Base-by-base conservation (phyloP, 2,888 invertebrate species). In the Tortricodes alternella region DNA sequence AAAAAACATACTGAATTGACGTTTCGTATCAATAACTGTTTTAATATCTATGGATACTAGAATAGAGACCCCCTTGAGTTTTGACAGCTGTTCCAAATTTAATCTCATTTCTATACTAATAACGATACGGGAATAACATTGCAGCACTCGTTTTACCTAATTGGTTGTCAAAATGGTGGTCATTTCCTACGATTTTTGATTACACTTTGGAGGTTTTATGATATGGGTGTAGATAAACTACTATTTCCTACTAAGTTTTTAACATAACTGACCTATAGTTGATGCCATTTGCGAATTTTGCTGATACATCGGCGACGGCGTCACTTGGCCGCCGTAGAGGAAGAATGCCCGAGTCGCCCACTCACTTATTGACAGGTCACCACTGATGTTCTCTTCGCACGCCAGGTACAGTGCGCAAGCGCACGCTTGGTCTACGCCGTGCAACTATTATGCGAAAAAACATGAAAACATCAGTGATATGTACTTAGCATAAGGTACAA, bases 341-440 rank as follows among this genome's bases (percentile, higher is more conserved):
- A 98, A 96, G 85, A 98, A 97, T 0, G 98, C 97, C 66, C 97
- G 94, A 0, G 97, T 95, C 0, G 98, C 98, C 95, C 96, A 96
- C 73, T 97, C 95, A 44, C 95, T 93, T 1, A 96, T 89, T 60
- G 96, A 94, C 24, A 78, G 71, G 65, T 91, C 91, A 29, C 78
- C 91, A 29, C 78, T 73, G 2, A 71, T 64, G 2, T 77, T 62
- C 39, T 88, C 93, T 50, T 95, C 94, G 58, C 97, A 97, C 0
- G 98, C 97, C 57, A 99, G 83, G 66, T 96, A 94, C 38, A 98
- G 89, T 51, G 96, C 95, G 34, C 96, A 97, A 0, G 96, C 96
- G 80, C 97, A 98, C 0, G 97, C 98, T 82, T 98, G 97, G 50
- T 96, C 94, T 56, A 95, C 94, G 46, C 94, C 94, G 74, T 96